Base-by-base conservation (phyloP, 2,113 vertebrate species). In the Nibea albiflora region DNA sequence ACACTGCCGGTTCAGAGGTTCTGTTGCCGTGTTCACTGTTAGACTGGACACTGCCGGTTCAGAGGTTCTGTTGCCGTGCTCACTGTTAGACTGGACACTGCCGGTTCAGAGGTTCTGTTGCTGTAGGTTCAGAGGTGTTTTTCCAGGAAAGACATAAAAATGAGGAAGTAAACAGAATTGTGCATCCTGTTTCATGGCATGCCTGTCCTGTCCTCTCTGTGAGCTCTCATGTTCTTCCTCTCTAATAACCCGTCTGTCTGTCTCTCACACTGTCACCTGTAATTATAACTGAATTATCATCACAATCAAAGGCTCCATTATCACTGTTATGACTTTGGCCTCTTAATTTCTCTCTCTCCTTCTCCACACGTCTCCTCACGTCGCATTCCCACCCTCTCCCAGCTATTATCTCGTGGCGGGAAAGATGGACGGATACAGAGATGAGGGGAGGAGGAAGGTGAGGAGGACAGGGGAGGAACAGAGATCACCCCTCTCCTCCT, bases 281-380 rank as follows among this genome's bases (percentile, higher is more conserved):
- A 85, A 90, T 88, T 87, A 79, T 61, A 76, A 75, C 62, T 71
- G 66, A 76, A 85, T 87, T 72, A 86, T 88, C 71, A 64, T 87
- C 68, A 74, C 86, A 85, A 90, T 89, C 84, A 85, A 76, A 80
- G 77, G 83, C 72, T 85, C 75, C 73, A 87, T 91, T 82, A 82
- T 85, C 78, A 44, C 78, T 28, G 72, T 63, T 80, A 28, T 62
- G 85, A 73, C 81, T 86, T 53, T 66, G 76, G 84, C 76, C 74
- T 87, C 84, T 76, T 86, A 24, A 52, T 81, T 64, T 53, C 73
- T 57, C n/a, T 17, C 26, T 47, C 56, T 54, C 49, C 39, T 31
- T 39, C 57, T 60, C 31, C 31, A 35, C 31, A 35, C 35, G 0
- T 19, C 22, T 46, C 57, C 35, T 22, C 22, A 69, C 46, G 11